Conservation (phyloP, 2,888 invertebrate species). For the Trichopoda pennipes region DNA sequence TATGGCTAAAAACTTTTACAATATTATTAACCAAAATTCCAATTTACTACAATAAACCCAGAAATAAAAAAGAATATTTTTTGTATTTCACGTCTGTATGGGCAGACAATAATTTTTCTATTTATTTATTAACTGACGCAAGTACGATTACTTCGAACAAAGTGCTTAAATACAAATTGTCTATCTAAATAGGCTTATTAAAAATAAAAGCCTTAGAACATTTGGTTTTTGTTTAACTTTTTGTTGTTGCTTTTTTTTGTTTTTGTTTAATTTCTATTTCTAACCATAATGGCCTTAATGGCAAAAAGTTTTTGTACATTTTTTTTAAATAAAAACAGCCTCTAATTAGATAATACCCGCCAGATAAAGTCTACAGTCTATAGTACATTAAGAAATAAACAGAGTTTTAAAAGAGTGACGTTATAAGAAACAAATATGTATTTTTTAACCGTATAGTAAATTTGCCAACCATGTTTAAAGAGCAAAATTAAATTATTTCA, state of each 20-base stretch:
- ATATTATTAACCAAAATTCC: constrained; percentile 44
- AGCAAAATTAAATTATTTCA: too few species aligned
- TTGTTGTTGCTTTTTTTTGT: constrained; percentile 6
- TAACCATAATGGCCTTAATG: constrained; percentile 62
- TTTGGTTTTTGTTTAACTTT: constrained; percentile 53
- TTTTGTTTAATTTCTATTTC: constrained; percentile 34
- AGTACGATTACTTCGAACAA: constrained; percentile 3
- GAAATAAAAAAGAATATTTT: background rate
- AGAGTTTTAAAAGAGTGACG: constrained; percentile 30
- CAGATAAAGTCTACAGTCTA: constrained; percentile 45
- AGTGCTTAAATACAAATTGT: constrained; percentile 54
- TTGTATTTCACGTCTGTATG: background rate
- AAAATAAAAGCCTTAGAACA: constrained; percentile 40
- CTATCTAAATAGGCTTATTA: constrained; percentile 51
- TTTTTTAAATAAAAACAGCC: constrained; percentile 49
- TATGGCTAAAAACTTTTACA: constrained; percentile 59
- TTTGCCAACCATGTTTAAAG: too few species aligned
- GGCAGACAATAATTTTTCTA: background rate
- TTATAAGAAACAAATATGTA: background rate
- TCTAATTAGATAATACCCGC: constrained; percentile 64
- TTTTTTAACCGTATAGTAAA: too few species aligned
- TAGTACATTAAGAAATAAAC: constrained; percentile 1
- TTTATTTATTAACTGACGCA: constrained; percentile 11
- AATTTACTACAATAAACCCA: constrained; percentile 2
- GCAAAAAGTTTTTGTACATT: constrained; percentile 50